A percentile compares a stretch with the other conserved stretches of the same genome.
Evolutionary conservation across 1,140 invertebrate genomes (phyloP).

Genomic region (Paramacrobiotus metropolitanus): DNA sequence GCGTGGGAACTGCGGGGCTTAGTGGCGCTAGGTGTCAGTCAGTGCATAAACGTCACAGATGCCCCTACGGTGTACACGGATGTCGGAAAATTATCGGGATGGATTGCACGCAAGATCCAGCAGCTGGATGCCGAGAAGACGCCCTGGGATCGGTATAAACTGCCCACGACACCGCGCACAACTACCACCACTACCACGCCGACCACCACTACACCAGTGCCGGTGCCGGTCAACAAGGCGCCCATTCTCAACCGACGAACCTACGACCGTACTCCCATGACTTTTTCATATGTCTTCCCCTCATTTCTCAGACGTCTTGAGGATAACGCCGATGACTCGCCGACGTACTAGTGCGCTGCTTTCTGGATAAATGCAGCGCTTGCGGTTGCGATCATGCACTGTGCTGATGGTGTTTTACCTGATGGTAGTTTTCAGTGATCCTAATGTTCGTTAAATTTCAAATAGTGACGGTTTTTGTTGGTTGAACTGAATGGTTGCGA

Average conservation of each 20-base stretch:
- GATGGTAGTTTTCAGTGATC: too few species aligned
- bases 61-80: background rate
- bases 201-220: background rate
- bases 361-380: too few species aligned
- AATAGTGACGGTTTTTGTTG: too few species aligned
- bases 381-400: too few species aligned
- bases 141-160: background rate
- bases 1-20: background rate
- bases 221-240: background rate
- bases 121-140: background rate
- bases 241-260: background rate
- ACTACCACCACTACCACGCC: background rate
- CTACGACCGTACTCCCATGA: background rate
- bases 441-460: too few species aligned
- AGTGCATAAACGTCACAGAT: conserved; percentile 1
- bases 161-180: background rate
- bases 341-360: too few species aligned
- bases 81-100: background rate
- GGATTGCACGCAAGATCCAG: background rate
- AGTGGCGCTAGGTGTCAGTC: background rate
- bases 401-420: too few species aligned
- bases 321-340: background rate
- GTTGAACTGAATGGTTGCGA: too few species aligned
- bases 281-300: background rate
- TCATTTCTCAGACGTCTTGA: background rate